Evolutionary conservation across 2,113 vertebrate genomes (phyloP), one percentile per base, ranked within the genome.

Genomic region (Ellobius talpinus): DNA sequence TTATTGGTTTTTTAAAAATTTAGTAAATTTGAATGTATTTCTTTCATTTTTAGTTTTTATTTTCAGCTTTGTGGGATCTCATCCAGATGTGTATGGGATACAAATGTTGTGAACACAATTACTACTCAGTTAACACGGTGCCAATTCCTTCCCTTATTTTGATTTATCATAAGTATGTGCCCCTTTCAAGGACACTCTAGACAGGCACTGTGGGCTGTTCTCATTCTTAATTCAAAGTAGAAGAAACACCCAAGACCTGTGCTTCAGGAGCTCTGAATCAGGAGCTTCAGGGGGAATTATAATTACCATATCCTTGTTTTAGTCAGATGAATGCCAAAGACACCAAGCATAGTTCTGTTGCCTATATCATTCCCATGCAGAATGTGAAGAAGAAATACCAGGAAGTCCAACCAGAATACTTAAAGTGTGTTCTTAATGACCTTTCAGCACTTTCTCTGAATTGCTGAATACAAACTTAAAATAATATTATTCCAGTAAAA

Each of bases 151-250:
- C 13, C 58, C 14, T 14, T 39, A 42, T 63, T 17, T 39, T 63
- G 24, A 23, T 42, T 84, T 33, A 66, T 86, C 9, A 3, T 85
- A 16, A 47, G 26, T 19, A 33, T 13, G 10, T 9, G 13, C 65
- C 2, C 1, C 1, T 66, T 74, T 81, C 55, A 45, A n/a, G 81
- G 17, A 26, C 9, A 72, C 39, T 61, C 12, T 4, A 39, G 72
- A 26, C 8, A 5, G 5, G 3, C 0, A 7, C 4, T 58, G 3
- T 5, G 13, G 24, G 26, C 13, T 33, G 10, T 86, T 89, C 21
- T 61, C 4, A 36, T 36, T 50, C 36, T 9, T 33, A 26, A 13
- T 50, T 11, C 65, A 52, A 77, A 66, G 4, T 11, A 39, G 24
- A 17, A 68, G 36, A 58, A 87, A 5, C 19, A 16, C n/a, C 36